Evolutionary conservation across 2,888 invertebrate genomes (phyloP), one percentile per base, ranked within the genome.

Genomic region (Drosophila quinaria): DNA sequence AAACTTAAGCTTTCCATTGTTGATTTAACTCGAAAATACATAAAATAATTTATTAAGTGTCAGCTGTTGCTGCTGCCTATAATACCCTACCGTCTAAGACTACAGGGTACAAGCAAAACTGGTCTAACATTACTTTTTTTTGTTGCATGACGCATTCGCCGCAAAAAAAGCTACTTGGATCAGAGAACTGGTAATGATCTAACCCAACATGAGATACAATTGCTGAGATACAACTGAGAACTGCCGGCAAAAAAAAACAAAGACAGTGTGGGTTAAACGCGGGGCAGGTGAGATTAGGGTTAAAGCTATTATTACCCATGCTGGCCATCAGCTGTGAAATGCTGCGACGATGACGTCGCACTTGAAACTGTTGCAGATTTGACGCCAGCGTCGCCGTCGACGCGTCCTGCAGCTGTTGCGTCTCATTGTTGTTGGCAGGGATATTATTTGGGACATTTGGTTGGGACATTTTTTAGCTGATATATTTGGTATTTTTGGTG

Each of bases 291-390:
- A 10, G 11, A 39, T 42, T 33, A 11, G 19, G 2, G 11, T 22
- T 46, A 44, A 25, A 50, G 19, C 61, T 1, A n/a, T 33, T 44
- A 76, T 90, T 92, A 92, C 92, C 92, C 87, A 91, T 89, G 80
- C 89, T 90, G 44, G 90, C 92, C 76, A 93, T 92, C 78, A 93
- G 89, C 85, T 93, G 92, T 74, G 92, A 93, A 63, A 93, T 93
- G 83, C 93, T 93, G 68, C 92, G 92, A 67, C 92, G 92, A 86
- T 93, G 92, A 71, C 91, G 91, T 77, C 77, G 88, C 74, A 91
- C 83, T 62, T 90, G 67, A 42, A 68, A 31, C 11, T 52, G 49
- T 11, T 69, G 80, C 69, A 72, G 11, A 22, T 55, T 70, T 44
- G 63, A 59, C 33, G 68, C 49, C 66, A 67, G 46, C 56, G 76